A percentile compares a stretch with the other conserved stretches of the same genome.
phyloP scores from a whole-genome alignment of 1,140 invertebrate genomes.

The Zaprionus gabonicus region DNA sequence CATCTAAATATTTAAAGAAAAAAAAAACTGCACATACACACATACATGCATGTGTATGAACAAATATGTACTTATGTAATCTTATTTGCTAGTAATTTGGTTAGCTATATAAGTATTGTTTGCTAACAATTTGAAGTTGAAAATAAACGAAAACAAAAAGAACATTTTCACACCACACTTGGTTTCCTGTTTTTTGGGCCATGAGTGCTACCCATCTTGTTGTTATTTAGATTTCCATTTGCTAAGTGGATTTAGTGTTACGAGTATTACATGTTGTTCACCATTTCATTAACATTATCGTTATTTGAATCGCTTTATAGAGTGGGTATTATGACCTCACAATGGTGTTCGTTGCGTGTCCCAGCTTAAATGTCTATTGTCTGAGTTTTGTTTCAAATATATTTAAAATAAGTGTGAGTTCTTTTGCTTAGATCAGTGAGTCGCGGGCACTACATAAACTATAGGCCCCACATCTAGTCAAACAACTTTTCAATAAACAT shows the following conservation, averaged over 20 bases:
- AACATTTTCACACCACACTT: conserved; percentile 13
- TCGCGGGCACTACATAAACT: conserved; percentile 37
- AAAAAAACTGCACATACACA: conserved; percentile 28
- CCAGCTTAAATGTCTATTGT: conserved; percentile 60
- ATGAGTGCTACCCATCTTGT: conserved; percentile 7
- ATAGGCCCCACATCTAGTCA: conserved; percentile 13
- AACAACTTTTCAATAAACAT: conserved; percentile 11
- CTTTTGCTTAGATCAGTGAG: conserved; percentile 8
- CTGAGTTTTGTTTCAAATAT: conserved; percentile 24
- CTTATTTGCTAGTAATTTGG: conserved; percentile 49
- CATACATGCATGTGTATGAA: conserved; percentile 18
- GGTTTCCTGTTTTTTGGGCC: not conserved
- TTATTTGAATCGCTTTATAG: conserved; percentile 1
- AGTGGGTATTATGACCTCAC: conserved; percentile 11
- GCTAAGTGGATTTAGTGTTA: conserved; percentile 22
- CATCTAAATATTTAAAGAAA: conserved; percentile 33
- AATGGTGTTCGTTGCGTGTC: conserved; percentile 52
- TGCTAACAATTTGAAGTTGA: conserved; percentile 7
- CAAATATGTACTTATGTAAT: conserved; percentile 19
- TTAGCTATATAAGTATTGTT: conserved; percentile 48
- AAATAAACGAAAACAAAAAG: conserved; percentile 36
- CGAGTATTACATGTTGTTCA: conserved; percentile 16
- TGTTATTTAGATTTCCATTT: conserved; percentile 45
- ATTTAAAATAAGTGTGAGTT: conserved; percentile 32
- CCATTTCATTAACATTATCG: conserved; percentile 7